Evolutionary conservation across 2,888 invertebrate genomes (phyloP).

Genomic region (Carabus problematicus): DNA sequence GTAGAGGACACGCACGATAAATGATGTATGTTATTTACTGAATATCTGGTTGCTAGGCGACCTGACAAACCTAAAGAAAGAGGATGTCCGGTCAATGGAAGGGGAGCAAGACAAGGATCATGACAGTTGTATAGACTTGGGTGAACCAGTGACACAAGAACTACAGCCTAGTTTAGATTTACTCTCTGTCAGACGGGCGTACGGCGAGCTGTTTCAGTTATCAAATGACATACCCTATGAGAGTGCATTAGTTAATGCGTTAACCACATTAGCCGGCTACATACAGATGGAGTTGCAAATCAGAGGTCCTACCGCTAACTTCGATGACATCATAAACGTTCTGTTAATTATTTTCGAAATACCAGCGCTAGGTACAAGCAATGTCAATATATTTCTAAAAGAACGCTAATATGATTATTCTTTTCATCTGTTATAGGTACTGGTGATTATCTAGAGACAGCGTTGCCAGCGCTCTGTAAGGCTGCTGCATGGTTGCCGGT

Average conservation of each 20-base stretch:
- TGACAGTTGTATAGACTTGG: conserved; percentile 69
- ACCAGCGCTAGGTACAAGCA: conserved; percentile 54
- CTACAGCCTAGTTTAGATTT: conserved; percentile 69
- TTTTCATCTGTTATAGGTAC: conserved; percentile 61
- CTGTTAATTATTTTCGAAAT: conserved; percentile 59
- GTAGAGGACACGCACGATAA: neutral
- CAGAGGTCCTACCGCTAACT: conserved; percentile 53
- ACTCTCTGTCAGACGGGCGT: conserved; percentile 74
- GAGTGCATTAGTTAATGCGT: conserved; percentile 75
- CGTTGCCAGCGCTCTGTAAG: conserved; percentile 79
- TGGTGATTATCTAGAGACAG: conserved; percentile 83
- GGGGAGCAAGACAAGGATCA: conserved; percentile 88
- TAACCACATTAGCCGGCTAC: conserved; percentile 74
- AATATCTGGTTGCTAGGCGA: conserved; percentile 53
- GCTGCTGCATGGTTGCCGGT: conserved; percentile 78
- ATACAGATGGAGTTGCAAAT: conserved; percentile 72
- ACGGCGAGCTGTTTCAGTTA: conserved; percentile 59
- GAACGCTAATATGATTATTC: too few relatives aligned
- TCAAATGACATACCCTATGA: conserved; percentile 57
- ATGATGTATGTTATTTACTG: too few relatives aligned
- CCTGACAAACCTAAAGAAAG: conserved; percentile 69
- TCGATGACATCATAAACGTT: conserved; percentile 69
- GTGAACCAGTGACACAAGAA: conserved; percentile 50
- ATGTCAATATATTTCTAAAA: too few relatives aligned
- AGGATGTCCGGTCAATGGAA: conserved; percentile 75